phyloP scores from a whole-genome alignment of 1,140 invertebrate species.

The Rhynchophorus ferrugineus region DNA sequence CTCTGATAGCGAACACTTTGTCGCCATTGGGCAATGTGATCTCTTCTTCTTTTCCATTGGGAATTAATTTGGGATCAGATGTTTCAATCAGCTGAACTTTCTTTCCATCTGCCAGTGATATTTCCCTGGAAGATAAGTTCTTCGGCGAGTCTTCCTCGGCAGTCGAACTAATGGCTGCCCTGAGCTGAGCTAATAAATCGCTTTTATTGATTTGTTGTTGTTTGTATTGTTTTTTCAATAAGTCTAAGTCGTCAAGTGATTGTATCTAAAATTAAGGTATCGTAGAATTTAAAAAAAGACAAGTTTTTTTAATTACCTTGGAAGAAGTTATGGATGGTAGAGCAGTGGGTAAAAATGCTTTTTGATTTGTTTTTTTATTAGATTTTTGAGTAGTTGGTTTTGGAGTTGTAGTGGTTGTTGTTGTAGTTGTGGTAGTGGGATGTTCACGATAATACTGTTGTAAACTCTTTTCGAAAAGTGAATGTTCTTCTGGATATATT shows the following conservation, averaged over 20 bases:
- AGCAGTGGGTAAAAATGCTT: constrained; percentile 19
- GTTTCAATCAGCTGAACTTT: constrained; percentile 64
- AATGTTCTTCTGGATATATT: constrained; percentile 41
- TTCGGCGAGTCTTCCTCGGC: constrained; percentile 52
- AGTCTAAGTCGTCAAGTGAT: constrained; percentile 35
- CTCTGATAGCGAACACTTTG: constrained; percentile 62
- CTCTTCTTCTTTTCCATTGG: constrained; percentile 47
- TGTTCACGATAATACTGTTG: constrained; percentile 46
- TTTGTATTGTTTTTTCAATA: constrained; percentile 38
- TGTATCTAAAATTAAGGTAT: too few relatives aligned
- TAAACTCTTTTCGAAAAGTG: constrained; percentile 42
- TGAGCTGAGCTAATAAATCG: constrained; percentile 61
- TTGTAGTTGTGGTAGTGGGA: constrained; percentile 44
- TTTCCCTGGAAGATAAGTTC: constrained; percentile 64
- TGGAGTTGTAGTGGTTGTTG: constrained; percentile 38
- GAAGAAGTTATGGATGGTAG: constrained; percentile 1
- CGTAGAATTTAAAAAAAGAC: too few relatives aligned
- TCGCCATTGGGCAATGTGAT: constrained; percentile 65
- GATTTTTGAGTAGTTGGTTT: constrained; percentile 34
- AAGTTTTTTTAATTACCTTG: constrained; percentile 5
- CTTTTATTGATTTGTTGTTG: constrained; percentile 43
- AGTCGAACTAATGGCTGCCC: constrained; percentile 60
- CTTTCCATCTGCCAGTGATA: constrained; percentile 64
- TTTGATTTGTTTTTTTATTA: constrained; percentile 12
- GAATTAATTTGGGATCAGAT: constrained; percentile 54